phyloP scores from a whole-genome alignment of 2,797 vertebrate genomes.

The Bradypodion ventrale region DNA sequence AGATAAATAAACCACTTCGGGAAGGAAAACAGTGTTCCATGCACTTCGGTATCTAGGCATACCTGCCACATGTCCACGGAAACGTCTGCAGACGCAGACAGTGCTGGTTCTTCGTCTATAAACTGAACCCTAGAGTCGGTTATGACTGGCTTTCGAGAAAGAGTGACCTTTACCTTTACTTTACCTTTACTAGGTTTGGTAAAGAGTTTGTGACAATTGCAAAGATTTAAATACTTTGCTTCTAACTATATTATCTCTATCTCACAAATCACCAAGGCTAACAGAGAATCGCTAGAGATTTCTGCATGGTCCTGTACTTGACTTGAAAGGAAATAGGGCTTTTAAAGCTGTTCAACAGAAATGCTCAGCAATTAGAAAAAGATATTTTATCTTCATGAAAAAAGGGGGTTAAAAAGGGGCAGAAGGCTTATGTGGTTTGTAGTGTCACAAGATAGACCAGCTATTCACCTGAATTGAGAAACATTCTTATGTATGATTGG shows the following conservation, averaged over 20 bases:
- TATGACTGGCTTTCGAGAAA: too few species aligned
- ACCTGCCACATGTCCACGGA: too few species aligned
- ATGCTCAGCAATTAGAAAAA: not conserved
- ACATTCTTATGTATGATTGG: not conserved
- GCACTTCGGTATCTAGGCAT: too few species aligned
- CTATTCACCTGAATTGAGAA: not conserved
- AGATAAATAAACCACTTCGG: too few species aligned
- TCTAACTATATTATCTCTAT: not conserved
- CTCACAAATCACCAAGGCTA: not conserved
- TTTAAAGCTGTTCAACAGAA: not conserved
- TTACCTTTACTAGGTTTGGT: too few species aligned
- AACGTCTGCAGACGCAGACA: too few species aligned
- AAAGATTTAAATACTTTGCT: not conserved
- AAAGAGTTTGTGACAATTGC: not conserved
- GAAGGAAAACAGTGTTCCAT: too few species aligned
- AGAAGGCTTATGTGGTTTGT: not conserved
- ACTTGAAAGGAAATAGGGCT: not conserved
- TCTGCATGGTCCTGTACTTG: not conserved
- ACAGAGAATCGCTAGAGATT: not conserved
- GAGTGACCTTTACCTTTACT: too few species aligned
- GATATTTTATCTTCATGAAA: not conserved
- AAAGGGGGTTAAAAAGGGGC: not conserved
- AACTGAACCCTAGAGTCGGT: too few species aligned
- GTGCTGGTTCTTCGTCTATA: too few species aligned
- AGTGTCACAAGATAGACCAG: not conserved